Conservation (phyloP, 2,113 vertebrate species). For the Tetrao urogallus region DNA sequence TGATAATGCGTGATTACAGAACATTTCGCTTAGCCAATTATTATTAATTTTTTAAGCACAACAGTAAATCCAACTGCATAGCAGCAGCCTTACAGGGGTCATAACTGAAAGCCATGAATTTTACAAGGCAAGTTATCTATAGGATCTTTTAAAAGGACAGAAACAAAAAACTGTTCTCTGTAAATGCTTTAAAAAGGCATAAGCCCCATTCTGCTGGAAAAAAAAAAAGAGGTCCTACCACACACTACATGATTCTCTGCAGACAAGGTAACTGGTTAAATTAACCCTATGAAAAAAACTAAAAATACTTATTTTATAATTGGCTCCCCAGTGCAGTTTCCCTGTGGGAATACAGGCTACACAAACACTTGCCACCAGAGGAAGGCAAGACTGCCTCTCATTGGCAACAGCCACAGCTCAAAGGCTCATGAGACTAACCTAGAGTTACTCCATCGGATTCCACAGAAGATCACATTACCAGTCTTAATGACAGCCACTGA, state of each 20-base stretch:
- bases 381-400: not conserved
- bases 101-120: not conserved
- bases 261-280: not conserved
- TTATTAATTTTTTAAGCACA: not conserved
- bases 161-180: not conserved
- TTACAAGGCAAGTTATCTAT: not conserved
- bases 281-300: not conserved
- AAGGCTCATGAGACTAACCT: not conserved
- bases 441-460: not conserved
- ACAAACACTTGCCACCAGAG: not conserved
- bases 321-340: not conserved
- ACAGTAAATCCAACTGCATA: not conserved
- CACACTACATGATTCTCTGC: not conserved
- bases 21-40: not conserved
- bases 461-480: not conserved
- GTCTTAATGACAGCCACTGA: not conserved
- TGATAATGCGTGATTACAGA: accelerated
- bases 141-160: not conserved
- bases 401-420: not conserved
- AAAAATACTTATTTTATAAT: not conserved
- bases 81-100: not conserved
- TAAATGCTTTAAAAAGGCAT: not conserved
- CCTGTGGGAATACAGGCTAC: not conserved
- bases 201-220: not conserved
- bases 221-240: not conserved